phyloP scores from a whole-genome alignment of 2,113 vertebrate genomes.

The Tachysurus fulvidraco region DNA sequence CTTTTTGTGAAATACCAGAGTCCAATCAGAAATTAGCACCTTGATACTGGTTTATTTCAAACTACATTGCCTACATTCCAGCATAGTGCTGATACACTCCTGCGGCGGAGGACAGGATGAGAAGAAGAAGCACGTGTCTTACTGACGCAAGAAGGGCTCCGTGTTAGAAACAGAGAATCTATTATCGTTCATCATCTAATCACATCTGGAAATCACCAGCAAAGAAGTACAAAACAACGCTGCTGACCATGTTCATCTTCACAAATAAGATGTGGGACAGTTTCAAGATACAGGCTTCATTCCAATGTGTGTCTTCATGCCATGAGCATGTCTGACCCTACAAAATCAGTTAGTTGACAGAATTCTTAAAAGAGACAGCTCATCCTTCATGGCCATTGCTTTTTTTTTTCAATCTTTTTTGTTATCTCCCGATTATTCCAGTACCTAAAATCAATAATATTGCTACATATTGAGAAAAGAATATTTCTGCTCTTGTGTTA shows the following conservation, averaged over 20 bases:
- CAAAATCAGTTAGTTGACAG: not conserved
- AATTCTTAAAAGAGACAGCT: not conserved
- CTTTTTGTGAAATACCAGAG: constrained; percentile 38
- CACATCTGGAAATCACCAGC: not conserved
- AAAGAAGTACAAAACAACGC: not conserved
- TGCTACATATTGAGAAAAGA: not conserved
- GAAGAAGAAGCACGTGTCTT: constrained; percentile 35
- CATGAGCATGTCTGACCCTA: not conserved
- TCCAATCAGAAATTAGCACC: constrained; percentile 50
- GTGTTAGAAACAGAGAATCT: constrained; percentile 7
- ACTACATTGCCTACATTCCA: constrained; percentile 54
- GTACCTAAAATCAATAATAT: not conserved
- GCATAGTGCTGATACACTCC: constrained; percentile 34
- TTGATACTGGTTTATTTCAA: constrained; percentile 47
- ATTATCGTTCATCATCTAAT: constrained; percentile 1
- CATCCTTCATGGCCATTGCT: not conserved
- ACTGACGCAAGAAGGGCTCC: constrained; percentile 7
- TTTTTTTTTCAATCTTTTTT: not conserved
- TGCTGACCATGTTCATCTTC: not conserved
- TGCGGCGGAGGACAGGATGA: not conserved
- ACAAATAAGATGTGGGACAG: not conserved
- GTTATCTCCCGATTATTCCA: not conserved
- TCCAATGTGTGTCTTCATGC: not conserved
- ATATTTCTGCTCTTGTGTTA: not conserved
- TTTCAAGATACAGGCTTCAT: not conserved